These are phyloP conservation scores for Helleia helle DNA, from an alignment of 2,888 invertebrate species.

Conservation along the genomic window DNA sequence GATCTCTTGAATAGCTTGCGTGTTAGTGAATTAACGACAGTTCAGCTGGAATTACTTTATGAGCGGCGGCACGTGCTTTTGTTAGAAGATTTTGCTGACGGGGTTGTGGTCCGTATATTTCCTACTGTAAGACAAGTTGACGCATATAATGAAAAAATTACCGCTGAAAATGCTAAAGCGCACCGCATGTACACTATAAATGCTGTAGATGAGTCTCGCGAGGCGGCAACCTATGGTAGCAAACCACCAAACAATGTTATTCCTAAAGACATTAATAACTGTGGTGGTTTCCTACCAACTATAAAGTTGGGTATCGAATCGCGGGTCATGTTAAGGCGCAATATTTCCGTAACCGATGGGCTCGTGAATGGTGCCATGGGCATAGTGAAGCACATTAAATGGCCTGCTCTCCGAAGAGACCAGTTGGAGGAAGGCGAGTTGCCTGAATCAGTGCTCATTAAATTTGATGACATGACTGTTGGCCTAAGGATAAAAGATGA, in stretches of 20 bases:
- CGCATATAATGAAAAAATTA: conserved; percentile 20
- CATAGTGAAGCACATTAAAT: conserved; percentile 16
- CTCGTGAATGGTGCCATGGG: conserved; percentile 22
- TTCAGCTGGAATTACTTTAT: conserved; percentile 13
- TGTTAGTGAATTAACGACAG: conserved; percentile 23
- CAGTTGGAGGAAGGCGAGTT: conserved; percentile 15
- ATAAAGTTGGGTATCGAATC: conserved; percentile 19
- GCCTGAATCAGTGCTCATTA: too few relatives aligned
- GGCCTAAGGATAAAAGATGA: too few relatives aligned
- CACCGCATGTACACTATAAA: conserved; percentile 16
- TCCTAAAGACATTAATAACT: too few relatives aligned
- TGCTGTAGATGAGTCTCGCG: conserved; percentile 25
- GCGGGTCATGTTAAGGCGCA: conserved; percentile 26
- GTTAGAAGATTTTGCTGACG: conserved; percentile 23
- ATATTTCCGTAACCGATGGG: conserved; percentile 22
- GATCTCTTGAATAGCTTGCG: conserved; percentile 26
- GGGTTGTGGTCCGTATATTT: conserved; percentile 23
- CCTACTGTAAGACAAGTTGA: conserved; percentile 25
- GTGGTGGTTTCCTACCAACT: conserved; percentile 17
- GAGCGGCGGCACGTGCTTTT: conserved; percentile 20
- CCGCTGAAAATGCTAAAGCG: conserved; percentile 4
- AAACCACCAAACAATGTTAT: too few relatives aligned
- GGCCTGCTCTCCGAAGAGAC: conserved; percentile 17
- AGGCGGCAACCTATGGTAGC: conserved; percentile 24
- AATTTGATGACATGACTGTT: too few relatives aligned